phyloP scores from a whole-genome alignment of 1,140 invertebrate genomes.

The Drosophila dunni region DNA sequence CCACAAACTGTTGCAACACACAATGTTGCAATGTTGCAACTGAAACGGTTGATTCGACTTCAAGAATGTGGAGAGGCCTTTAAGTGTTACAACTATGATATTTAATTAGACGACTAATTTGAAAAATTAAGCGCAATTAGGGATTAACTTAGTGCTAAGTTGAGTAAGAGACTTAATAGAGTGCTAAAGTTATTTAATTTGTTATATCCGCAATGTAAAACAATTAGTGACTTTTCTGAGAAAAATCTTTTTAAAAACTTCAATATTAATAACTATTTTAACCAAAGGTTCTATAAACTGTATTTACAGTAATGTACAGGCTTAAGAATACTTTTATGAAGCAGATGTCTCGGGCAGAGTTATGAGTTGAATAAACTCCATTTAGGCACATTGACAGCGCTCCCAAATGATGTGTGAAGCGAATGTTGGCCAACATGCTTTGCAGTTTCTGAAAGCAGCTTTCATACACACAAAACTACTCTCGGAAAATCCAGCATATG shows the following conservation, averaged over 20 bases:
- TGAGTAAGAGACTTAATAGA: too few species aligned
- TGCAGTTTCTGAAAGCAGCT: slow-evolving; percentile 27
- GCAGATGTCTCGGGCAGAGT: neutral
- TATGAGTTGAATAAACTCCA: slow-evolving; percentile 25
- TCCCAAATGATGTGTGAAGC: slow-evolving; percentile 31
- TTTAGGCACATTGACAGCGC: neutral
- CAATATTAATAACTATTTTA: too few species aligned
- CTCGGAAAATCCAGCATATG: slow-evolving; percentile 10
- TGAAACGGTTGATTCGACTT: neutral
- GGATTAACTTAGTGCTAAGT: too few species aligned
- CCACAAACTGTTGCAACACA: neutral
- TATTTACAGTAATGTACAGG: too few species aligned
- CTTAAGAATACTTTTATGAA: neutral
- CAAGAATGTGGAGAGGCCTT: neutral
- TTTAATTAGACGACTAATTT: too few species aligned
- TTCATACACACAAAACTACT: slow-evolving; percentile 1
- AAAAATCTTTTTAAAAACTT: too few species aligned
- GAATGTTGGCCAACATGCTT: slow-evolving; percentile 8
- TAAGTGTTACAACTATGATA: neutral
- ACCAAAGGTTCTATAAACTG: too few species aligned
- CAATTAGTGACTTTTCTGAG: too few species aligned
- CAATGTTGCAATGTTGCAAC: slow-evolving; percentile 1
- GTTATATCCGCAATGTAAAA: too few species aligned
- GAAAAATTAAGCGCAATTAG: too few species aligned
- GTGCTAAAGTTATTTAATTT: too few species aligned